Percentiles rank a stretch among this genome's conserved stretches.
Conservation (phyloP, 1,140 invertebrate genomes). For the Drosophila parabipectinata region DNA sequence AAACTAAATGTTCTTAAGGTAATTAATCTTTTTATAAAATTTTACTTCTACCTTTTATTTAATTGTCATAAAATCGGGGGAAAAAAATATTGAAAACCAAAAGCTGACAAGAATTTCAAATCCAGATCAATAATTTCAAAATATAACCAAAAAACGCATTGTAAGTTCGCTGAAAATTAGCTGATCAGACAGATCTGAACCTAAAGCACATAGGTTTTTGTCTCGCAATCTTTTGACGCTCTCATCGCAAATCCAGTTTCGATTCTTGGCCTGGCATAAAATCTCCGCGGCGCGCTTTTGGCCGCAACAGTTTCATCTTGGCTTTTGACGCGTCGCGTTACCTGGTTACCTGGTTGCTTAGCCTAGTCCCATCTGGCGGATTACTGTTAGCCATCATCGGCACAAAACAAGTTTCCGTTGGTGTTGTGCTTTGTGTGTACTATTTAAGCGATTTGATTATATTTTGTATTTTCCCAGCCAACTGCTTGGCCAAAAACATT, state of each 20-base stretch:
- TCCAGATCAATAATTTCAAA: background rate
- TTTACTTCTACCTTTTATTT: too few relatives aligned
- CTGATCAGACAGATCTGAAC: constrained; percentile 23
- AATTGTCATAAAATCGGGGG: background rate
- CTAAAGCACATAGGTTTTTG: constrained; percentile 7
- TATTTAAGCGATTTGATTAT: constrained; percentile 55
- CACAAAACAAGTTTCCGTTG: constrained; percentile 67
- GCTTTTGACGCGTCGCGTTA: constrained; percentile 61
- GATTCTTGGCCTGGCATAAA: constrained; percentile 78
- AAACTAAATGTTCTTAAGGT: too few relatives aligned
- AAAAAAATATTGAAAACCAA: too few relatives aligned
- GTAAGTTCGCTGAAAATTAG: background rate
- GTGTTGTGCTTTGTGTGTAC: constrained; percentile 62
- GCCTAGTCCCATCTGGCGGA: constrained; percentile 8
- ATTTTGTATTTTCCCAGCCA: constrained; percentile 33
- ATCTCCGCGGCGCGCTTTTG: constrained; percentile 68
- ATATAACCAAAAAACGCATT: background rate
- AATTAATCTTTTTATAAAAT: too few relatives aligned
- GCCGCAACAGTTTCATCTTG: constrained; percentile 75
- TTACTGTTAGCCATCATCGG: constrained; percentile 30
- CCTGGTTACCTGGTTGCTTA: constrained; percentile 8
- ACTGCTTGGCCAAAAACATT: constrained; percentile 33
- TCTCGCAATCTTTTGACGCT: constrained; percentile 30
- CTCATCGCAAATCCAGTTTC: constrained; percentile 45
- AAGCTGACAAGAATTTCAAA: too few relatives aligned